These are phyloP conservation scores for Eulimnadia texana DNA, from an alignment of 1,140 invertebrate species.

Conservation along the genomic window DNA sequence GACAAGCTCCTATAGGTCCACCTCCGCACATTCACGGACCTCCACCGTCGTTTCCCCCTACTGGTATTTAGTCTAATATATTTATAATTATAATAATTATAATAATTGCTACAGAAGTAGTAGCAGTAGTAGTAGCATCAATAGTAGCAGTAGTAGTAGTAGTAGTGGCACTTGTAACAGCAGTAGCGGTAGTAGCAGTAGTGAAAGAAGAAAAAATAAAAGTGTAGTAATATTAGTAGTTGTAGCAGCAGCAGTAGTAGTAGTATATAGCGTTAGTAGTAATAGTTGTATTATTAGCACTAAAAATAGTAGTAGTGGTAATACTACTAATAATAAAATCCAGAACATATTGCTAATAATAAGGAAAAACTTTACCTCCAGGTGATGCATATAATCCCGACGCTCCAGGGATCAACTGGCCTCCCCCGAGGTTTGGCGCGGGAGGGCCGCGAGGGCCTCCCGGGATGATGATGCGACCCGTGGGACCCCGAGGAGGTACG, in stretches of 20 bases:
- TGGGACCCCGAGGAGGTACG: constrained; percentile 33
- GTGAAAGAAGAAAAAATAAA: too few species aligned
- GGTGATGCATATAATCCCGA: constrained; percentile 67
- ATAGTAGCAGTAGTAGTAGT: too few species aligned
- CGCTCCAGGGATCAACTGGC: constrained; percentile 50
- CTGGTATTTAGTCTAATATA: constrained; percentile 13
- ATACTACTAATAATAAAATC: constrained; percentile 2
- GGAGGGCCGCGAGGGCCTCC: constrained; percentile 1
- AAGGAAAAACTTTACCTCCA: constrained; percentile 20
- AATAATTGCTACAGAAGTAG: too few species aligned
- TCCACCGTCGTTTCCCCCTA: constrained; percentile 20
- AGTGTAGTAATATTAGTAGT: too few species aligned
- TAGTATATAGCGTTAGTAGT: too few species aligned
- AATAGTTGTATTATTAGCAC: too few species aligned
- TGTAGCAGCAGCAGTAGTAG: too few species aligned
- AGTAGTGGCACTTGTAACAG: too few species aligned
- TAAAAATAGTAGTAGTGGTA: too few species aligned
- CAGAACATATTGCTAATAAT: neutral
- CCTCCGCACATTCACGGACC: constrained; percentile 20
- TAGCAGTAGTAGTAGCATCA: too few species aligned
- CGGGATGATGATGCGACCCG: constrained; percentile 4
- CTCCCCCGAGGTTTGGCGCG: constrained; percentile 11
- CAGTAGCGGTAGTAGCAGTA: too few species aligned
- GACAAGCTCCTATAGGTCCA: constrained; percentile 30
- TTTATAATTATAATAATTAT: constrained; percentile 9